These are phyloP conservation scores for Melieria crassipennis DNA, from an alignment of 2,888 invertebrate genomes.

Conservation along the genomic window DNA sequence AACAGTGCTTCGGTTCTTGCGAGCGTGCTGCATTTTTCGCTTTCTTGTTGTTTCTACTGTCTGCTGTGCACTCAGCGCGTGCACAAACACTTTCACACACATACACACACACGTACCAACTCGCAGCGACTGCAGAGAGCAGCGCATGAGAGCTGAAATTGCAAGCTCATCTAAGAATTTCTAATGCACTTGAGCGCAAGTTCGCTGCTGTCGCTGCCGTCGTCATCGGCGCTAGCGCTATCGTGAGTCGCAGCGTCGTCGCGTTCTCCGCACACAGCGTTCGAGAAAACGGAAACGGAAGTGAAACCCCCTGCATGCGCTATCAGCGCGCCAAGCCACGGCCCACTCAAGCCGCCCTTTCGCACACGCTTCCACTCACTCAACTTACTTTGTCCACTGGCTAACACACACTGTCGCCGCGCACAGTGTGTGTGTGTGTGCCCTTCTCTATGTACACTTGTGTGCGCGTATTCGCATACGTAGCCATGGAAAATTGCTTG, in stretches of 20 bases:
- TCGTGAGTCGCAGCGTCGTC: no score
- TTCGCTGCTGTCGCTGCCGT: background rate
- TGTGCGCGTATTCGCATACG: no score
- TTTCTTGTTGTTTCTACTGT: background rate
- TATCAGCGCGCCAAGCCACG: background rate
- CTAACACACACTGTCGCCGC: background rate
- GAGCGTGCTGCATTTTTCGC: background rate
- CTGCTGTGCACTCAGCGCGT: conserved; percentile 5
- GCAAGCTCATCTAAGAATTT: conserved; percentile 4
- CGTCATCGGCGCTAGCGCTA: background rate
- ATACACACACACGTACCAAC: background rate
- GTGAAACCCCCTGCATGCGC: background rate
- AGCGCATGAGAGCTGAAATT: background rate
- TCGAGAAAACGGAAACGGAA: conserved; percentile 13
- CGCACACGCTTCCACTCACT: no score
- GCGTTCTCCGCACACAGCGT: no score
- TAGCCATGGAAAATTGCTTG: no score
- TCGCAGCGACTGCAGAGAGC: background rate
- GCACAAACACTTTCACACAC: background rate
- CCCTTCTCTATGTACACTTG: background rate
- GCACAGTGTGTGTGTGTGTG: background rate
- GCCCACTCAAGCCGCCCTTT: background rate
- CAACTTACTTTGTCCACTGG: no score
- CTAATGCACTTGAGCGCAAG: conserved; percentile 8
- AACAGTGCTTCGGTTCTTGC: no score